Percentiles rank a stretch among this genome's conserved stretches.
Evolutionary conservation across 2,113 vertebrate genomes (phyloP).

Genomic region (Acanthisitta chloris): DNA sequence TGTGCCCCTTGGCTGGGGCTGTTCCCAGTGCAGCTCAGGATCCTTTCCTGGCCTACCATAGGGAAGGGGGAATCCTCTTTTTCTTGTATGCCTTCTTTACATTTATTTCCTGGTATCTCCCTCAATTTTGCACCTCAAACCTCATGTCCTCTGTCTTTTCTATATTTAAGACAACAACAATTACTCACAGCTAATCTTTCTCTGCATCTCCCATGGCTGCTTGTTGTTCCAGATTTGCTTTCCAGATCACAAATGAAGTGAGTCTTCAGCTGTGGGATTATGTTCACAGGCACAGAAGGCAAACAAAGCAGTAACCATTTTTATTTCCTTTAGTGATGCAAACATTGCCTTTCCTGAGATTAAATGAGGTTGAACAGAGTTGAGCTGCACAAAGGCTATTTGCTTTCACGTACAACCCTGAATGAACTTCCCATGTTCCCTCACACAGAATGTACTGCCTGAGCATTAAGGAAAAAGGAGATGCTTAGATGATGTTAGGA

Average conservation of each 20-base stretch:
- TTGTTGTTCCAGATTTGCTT: not conserved
- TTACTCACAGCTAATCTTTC: not conserved
- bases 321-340: not conserved
- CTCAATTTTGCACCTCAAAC: not conserved
- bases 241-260: not conserved
- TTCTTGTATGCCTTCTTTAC: not conserved
- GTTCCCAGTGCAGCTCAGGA: not conserved
- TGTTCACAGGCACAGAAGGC: not conserved
- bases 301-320: not conserved
- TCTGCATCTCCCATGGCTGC: not conserved
- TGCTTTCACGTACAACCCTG: rapidly evolving
- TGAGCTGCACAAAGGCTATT: not conserved
- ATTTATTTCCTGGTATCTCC: not conserved
- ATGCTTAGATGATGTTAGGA: not conserved
- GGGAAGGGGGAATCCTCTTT: not conserved
- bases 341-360: not conserved
- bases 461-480: not conserved
- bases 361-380: rapidly evolving
- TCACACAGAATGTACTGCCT: too few species aligned
- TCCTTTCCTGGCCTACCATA: not conserved
- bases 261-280: not conserved
- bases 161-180: not conserved
- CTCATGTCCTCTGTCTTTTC: not conserved
- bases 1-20: not conserved
- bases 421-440: rapidly evolving